Base-by-base conservation (phyloP, 2,797 vertebrate genomes). In the Myripristis murdjan region DNA sequence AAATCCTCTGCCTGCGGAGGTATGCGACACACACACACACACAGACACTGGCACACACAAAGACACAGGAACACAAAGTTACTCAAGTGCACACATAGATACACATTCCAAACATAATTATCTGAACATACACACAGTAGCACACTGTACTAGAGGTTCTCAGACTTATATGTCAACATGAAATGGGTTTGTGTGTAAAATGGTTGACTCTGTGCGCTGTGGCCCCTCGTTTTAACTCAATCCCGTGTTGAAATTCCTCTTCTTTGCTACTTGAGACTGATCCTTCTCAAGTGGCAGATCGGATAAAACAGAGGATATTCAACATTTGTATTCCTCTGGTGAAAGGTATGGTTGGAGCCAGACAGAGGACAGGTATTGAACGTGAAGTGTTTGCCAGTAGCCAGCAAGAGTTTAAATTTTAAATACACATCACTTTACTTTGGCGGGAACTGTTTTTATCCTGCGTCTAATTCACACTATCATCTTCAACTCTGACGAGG, bases 1-100 rank as follows among this genome's bases (percentile, higher is more conserved):
- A 70, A 82, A 89, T 88, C 87, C 71, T 84, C 63, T 49, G 18
- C 49, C 70, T 55, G 33, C 46, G 48, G 62, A 80, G 80, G 69
- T 75, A 74, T 77, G 77, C 23, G 61, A 61, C 75, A 83, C 71
- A 72, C 75, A 82, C 15, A 61, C 55, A 54, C 9, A 14, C 61
- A 54, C 51, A 68, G 26, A 63, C 51, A 61, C 35, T 37, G 26
- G 51, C 48, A 22, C 10, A 51, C 58, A 39, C 11, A 31, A 4
- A 44, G 59, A 58, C 59, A 55, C 5, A 12, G 58, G 48, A 14
- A 43, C 24, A 41, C 47, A 49, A 31, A 64, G 18, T 44, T 53
- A 46, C n/a, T n/a, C n/a, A n/a, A n/a, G 41, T 1, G 3, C 24
- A 59, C 28, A 41, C 59, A 23, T 16, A 15, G 11, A n/a, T 66